Evolutionary conservation across 2,888 invertebrate species (phyloP), one percentile per base, ranked within the genome.

Genomic region (Nycteola revayana): DNA sequence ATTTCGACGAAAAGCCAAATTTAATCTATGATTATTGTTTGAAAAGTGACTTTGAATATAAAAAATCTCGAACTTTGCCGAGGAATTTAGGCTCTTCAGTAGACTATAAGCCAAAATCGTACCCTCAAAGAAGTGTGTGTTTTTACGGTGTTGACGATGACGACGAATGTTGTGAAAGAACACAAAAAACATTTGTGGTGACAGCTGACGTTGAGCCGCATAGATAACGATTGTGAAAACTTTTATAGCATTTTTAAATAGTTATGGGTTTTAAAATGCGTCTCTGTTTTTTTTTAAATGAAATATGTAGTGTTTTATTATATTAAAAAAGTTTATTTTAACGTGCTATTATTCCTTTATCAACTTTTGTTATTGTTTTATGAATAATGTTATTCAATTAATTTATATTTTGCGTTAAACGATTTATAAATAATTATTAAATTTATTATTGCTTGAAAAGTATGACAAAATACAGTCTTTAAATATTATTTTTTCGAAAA

Each of bases 21-120:
- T 23, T 80, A 0, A 68, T 75, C 1, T 87, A 85, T 28, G 86
- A 88, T 34, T 87, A 86, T 29, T 87, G 80, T 57, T 55, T 85
- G 1, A 88, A 88, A 58, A 82, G 85, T 75, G 87, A 87, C 52
- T 72, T 75, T 54, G 70, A 65, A 20, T 66, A 55, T 46, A 58
- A 57, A 18, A 75, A 62, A 28, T 66, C 83, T 1, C 79, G 77
- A 28, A 87, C 87, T 31, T 59, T 88, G 68, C 87, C 87, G 5
- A 70, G 83, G 41, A 83, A 79, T 47, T 48, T 83, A 22, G 82
- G 85, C 7, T 82, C 85, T 0, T 74, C 75, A 1, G 66, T 75
- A 21, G 80, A 78, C 10, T 70, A 41, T 45, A 77, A 68, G 37
- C 53, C 59, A 1, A 77, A 67, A 28, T 68, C 75, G n/a, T 65